Conservation (phyloP, 2,113 vertebrate genomes). For the Cyanoramphus novaezelandiae region DNA sequence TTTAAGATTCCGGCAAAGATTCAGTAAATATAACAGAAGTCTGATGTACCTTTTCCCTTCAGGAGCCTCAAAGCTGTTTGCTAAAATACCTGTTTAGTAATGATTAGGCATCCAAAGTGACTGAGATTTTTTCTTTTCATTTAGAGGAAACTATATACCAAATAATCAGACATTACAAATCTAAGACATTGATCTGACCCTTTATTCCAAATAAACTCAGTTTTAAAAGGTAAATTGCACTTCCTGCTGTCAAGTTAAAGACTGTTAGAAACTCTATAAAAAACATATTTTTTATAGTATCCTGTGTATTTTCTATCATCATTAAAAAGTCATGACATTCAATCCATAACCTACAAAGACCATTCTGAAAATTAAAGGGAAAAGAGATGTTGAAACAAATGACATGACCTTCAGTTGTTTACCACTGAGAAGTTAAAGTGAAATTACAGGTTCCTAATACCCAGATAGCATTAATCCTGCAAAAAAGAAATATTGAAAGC, state of each 20-base stretch:
- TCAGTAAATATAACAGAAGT: neutral
- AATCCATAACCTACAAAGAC: neutral
- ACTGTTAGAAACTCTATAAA: neutral
- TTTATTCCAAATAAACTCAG: neutral
- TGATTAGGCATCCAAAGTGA: neutral
- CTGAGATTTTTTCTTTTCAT: neutral
- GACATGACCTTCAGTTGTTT: slow-evolving; percentile 2
- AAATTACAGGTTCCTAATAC: neutral
- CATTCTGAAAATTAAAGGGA: neutral
- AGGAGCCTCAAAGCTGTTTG: neutral
- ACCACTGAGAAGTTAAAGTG: neutral
- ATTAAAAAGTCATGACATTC: neutral
- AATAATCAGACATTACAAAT: neutral
- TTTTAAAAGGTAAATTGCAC: neutral
- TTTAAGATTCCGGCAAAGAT: neutral
- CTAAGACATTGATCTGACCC: neutral
- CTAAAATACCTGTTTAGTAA: neutral
- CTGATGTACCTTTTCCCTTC: neutral
- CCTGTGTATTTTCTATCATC: neutral
- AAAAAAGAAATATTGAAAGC: neutral
- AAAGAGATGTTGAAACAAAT: neutral
- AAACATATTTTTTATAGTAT: neutral
- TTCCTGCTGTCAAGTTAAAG: neutral
- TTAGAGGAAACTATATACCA: neutral
- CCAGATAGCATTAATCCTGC: neutral